A percentile compares a stretch with the other conserved stretches of the same genome.
These are phyloP conservation scores for Montipora efflorescens DNA, from an alignment of 64 coral and sea anemone genomes.

Conservation along the genomic window DNA sequence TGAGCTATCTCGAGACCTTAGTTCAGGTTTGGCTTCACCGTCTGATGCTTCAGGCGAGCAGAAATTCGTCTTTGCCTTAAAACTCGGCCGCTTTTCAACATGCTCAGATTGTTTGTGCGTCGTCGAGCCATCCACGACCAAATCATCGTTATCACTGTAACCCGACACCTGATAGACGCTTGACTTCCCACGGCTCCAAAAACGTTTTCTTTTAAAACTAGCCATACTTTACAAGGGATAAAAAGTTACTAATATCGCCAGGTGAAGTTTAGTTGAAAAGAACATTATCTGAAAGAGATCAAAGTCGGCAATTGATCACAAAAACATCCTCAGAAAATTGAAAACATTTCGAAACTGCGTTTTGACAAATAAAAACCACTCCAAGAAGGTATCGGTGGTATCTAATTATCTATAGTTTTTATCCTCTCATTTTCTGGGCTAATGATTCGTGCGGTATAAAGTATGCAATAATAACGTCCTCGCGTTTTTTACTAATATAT, in stretches of 20 bases:
- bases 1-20: background rate
- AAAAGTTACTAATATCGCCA: too few species aligned
- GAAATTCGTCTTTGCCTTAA: background rate
- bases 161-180: background rate
- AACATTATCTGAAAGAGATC: constrained; percentile 19
- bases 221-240: background rate
- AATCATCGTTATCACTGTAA: background rate
- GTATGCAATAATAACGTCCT: too few species aligned
- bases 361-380: background rate
- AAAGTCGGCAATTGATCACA: constrained; percentile 5
- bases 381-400: background rate
- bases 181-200: background rate
- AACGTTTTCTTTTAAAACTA: constrained; percentile 10
- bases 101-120: background rate
- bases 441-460: too few species aligned
- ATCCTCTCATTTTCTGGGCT: too few species aligned
- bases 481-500: too few species aligned
- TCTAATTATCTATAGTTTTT: background rate
- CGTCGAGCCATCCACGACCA: background rate
- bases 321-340: too few species aligned
- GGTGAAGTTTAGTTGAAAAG: background rate
- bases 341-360: background rate
- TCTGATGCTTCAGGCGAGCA: background rate
- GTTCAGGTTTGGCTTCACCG: background rate
- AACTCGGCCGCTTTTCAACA: background rate